These are phyloP conservation scores for Tautogolabrus adspersus DNA, from an alignment of 2,113 vertebrate species.

Conservation along the genomic window DNA sequence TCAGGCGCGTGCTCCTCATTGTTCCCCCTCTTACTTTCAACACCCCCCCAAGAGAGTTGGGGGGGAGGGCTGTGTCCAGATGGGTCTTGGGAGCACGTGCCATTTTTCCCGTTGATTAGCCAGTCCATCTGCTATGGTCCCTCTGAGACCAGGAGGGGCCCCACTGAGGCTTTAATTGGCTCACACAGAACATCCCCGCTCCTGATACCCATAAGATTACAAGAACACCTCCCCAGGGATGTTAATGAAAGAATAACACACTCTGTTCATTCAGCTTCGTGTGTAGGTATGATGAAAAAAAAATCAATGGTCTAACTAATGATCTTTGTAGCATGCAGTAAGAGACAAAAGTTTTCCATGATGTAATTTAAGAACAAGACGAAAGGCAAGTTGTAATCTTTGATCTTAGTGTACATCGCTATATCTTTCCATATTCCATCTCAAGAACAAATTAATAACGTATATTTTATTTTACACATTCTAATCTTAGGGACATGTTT, in stretches of 20 bases:
- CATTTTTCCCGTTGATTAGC: slow-evolving; percentile 67
- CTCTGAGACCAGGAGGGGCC: slow-evolving; percentile 66
- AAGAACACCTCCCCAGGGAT: slow-evolving; percentile 65
- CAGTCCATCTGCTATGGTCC: slow-evolving; percentile 76
- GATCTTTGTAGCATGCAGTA: background rate
- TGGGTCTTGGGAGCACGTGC: slow-evolving; percentile 72
- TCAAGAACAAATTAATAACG: no score
- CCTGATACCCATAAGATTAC: slow-evolving; percentile 64
- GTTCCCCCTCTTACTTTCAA: slow-evolving; percentile 53
- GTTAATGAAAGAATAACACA: slow-evolving; percentile 42
- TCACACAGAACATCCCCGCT: slow-evolving; percentile 55
- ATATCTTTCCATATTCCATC: no score
- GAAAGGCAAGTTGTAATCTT: background rate
- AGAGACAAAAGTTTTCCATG: background rate
- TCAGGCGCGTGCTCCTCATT: slow-evolving; percentile 73
- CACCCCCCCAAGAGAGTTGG: slow-evolving; percentile 56
- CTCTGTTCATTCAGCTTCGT: slow-evolving; percentile 39
- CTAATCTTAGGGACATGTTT: no score
- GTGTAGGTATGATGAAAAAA: slow-evolving; percentile 55
- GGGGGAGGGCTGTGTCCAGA: slow-evolving; percentile 60
- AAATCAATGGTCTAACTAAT: slow-evolving; percentile 13
- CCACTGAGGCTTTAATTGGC: slow-evolving; percentile 81
- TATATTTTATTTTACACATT: no score
- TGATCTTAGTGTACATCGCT: no score
- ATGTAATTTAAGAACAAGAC: background rate